These are phyloP conservation scores for Euura saliciscinereae DNA, from an alignment of 1,140 invertebrate genomes.

Conservation along the genomic window DNA sequence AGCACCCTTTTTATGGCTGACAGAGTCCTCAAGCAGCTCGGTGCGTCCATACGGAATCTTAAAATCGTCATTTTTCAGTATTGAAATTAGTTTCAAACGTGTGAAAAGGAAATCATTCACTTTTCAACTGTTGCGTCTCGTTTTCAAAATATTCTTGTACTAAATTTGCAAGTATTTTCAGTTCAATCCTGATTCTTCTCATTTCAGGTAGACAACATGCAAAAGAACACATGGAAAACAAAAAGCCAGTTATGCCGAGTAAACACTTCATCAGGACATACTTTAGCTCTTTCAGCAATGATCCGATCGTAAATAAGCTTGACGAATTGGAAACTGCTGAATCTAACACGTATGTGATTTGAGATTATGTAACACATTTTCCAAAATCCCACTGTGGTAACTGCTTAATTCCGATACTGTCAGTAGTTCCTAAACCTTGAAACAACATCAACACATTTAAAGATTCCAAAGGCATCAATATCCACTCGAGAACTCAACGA, in stretches of 20 bases:
- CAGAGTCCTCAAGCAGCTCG: slow-evolving; percentile 79
- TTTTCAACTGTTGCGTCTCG: too few relatives aligned
- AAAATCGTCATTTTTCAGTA: slow-evolving; percentile 10
- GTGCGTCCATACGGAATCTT: slow-evolving; percentile 56
- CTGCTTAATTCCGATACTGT: too few relatives aligned
- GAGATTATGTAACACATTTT: slow-evolving; percentile 8
- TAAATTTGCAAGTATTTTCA: slow-evolving; percentile 2
- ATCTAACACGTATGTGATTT: slow-evolving; percentile 22
- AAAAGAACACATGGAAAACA: slow-evolving; percentile 70
- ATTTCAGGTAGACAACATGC: slow-evolving; percentile 71
- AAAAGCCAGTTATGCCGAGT: slow-evolving; percentile 78
- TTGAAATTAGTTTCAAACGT: too few relatives aligned
- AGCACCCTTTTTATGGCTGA: slow-evolving; percentile 82
- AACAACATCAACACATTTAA: not conserved
- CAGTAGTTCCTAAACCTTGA: not conserved
- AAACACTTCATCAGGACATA: slow-evolving; percentile 85
- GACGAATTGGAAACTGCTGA: slow-evolving; percentile 34
- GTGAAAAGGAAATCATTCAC: too few relatives aligned
- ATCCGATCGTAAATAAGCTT: slow-evolving; percentile 68
- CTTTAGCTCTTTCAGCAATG: slow-evolving; percentile 83
- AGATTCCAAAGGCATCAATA: too few relatives aligned
- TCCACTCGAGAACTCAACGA: not conserved
- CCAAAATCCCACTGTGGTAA: slow-evolving; percentile 43
- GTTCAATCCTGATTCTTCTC: too few relatives aligned
- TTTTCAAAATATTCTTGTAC: too few relatives aligned